These are phyloP conservation scores for Microtus ochrogaster DNA, from an alignment of 2,113 vertebrate species.

Conservation along the genomic window DNA sequence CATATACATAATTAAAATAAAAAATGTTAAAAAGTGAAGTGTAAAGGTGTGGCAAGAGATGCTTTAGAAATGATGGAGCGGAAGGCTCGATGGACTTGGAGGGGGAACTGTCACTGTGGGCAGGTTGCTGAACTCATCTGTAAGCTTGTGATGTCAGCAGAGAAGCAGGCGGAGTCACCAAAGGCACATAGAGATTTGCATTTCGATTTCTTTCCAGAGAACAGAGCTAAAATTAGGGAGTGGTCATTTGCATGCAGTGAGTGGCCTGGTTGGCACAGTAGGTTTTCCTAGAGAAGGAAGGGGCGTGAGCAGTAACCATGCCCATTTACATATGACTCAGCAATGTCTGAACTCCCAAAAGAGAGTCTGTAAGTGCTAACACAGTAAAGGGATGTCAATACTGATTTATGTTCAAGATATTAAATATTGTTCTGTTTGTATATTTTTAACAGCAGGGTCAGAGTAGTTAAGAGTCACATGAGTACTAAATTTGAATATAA, in stretches of 20 bases:
- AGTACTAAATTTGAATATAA: slow-evolving; percentile 29
- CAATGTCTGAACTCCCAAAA: not conserved
- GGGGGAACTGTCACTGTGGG: slow-evolving; percentile 1
- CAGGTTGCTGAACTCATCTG: not conserved
- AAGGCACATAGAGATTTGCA: not conserved
- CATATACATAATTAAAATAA: not conserved
- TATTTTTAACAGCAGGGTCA: slow-evolving; percentile 35
- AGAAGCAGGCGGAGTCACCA: not conserved
- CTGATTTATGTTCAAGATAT: slow-evolving; percentile 56
- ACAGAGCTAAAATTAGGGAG: not conserved
- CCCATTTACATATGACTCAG: not conserved
- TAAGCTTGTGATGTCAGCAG: slow-evolving; percentile 20
- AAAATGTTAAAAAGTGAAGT: not conserved
- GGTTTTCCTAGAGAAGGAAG: not conserved
- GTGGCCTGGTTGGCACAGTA: not conserved
- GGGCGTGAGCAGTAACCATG: not conserved
- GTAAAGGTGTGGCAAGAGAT: not conserved
- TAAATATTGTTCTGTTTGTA: slow-evolving; percentile 32
- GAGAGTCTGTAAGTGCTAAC: slow-evolving; percentile 20
- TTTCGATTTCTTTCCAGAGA: not conserved
- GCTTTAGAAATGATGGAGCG: not conserved
- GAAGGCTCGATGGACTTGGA: not conserved
- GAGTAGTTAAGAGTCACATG: slow-evolving; percentile 15
- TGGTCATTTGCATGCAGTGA: not conserved
- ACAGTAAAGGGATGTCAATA: not conserved